A percentile compares a stretch with the other conserved stretches of the same genome.
phyloP scores from a whole-genome alignment of 35 echinoderm and acorn worm genomes.

The Chiridota heheva region DNA sequence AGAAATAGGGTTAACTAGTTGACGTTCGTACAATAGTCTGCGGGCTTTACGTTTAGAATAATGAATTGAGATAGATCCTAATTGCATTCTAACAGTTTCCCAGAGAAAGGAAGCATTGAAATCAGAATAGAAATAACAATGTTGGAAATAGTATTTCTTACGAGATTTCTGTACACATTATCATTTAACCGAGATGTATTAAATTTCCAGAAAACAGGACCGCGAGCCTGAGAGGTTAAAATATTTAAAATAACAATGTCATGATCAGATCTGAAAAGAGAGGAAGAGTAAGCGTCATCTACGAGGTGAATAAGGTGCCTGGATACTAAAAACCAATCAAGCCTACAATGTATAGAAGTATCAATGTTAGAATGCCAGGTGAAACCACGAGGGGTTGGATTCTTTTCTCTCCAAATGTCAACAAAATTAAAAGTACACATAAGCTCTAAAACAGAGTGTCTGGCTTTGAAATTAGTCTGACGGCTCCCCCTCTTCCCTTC shows the following conservation, averaged over 20 bases:
- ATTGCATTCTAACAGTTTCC: not conserved
- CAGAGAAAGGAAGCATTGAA: not conserved
- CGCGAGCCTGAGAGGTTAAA: not conserved
- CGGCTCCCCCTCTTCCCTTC: not conserved
- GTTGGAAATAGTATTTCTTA: not conserved
- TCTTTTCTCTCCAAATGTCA: constrained; percentile 6
- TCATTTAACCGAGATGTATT: not conserved
- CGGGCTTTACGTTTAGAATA: not conserved
- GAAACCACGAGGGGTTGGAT: not conserved
- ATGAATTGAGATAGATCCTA: not conserved
- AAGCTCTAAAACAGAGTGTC: not conserved
- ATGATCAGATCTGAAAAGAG: not conserved
- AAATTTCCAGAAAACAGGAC: constrained; percentile 9
- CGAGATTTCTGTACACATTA: not conserved
- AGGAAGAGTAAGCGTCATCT: not conserved
- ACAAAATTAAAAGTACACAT: constrained; percentile 7
- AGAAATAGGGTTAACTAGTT: not conserved
- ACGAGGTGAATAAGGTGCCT: not conserved
- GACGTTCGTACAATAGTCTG: not conserved
- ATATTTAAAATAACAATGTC: not conserved
- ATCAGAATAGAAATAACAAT: not conserved
- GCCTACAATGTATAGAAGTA: not conserved
- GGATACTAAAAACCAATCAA: constrained; percentile 11
- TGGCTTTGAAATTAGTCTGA: not conserved
- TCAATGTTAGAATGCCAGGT: not conserved